These are phyloP conservation scores for Pristionchus fissidentatus DNA, from an alignment of 2,888 invertebrate species.

Conservation along the genomic window DNA sequence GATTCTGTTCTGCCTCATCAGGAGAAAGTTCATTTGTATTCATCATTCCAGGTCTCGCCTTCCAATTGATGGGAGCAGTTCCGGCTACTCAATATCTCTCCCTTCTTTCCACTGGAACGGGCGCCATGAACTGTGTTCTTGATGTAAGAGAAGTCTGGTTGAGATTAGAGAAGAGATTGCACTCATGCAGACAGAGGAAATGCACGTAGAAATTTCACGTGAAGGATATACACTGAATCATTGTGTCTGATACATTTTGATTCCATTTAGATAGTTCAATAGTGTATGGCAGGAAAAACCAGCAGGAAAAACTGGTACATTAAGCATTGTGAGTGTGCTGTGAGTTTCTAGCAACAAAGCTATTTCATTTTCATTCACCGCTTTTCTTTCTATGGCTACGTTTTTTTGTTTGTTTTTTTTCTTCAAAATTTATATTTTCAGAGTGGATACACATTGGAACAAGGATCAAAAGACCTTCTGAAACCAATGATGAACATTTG, in stretches of 20 bases:
- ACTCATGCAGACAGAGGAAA: too few species aligned
- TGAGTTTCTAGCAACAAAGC: too few species aligned
- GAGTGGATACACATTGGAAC: not conserved
- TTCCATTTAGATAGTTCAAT: too few species aligned
- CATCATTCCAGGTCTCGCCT: slow-evolving; percentile 7
- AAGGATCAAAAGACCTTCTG: not conserved
- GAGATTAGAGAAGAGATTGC: not conserved
- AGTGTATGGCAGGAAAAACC: too few species aligned
- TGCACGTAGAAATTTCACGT: too few species aligned
- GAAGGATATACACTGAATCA: too few species aligned
- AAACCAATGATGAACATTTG: slow-evolving; percentile 9
- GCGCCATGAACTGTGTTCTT: slow-evolving; percentile 18
- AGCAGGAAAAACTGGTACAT: too few species aligned
- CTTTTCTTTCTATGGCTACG: not conserved
- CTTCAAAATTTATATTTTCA: slow-evolving; percentile 1
- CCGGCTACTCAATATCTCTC: slow-evolving; percentile 24
- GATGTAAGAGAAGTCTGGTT: not conserved
- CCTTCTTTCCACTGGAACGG: not conserved
- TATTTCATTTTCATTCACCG: not conserved
- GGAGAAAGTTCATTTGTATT: too few species aligned
- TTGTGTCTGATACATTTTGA: too few species aligned
- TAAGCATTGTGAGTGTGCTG: too few species aligned
- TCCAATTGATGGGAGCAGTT: not conserved
- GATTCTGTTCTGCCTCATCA: too few species aligned
- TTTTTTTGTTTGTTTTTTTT: too few species aligned